phyloP scores from a whole-genome alignment of 2,888 invertebrate species.

The Mimumesa dahlbomi region DNA sequence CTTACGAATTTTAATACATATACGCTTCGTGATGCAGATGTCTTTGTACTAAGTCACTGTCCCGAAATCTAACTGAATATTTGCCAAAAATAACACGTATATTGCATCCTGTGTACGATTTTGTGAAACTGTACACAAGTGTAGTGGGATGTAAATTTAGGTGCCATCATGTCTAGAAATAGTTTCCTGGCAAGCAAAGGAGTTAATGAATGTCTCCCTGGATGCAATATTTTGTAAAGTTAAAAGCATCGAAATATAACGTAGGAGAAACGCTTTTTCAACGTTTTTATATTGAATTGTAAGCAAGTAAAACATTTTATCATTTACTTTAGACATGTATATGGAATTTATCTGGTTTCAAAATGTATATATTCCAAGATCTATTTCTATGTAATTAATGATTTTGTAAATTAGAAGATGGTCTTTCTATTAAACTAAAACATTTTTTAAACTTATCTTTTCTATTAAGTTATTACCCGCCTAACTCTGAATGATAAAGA shows the following conservation, averaged over 20 bases:
- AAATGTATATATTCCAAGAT: conserved; percentile 30
- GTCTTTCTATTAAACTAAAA: conserved; percentile 40
- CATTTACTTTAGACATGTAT: conserved; percentile 8
- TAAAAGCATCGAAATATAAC: conserved; percentile 17
- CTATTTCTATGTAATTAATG: conserved; percentile 24
- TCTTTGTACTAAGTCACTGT: background rate
- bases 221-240: conserved; percentile 22
- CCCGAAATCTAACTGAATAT: too few relatives aligned
- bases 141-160: conserved; percentile 54
- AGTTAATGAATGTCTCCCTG: conserved; percentile 25
- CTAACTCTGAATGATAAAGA: conserved; percentile 6
- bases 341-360: conserved; percentile 16
- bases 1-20: too few relatives aligned
- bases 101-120: conserved; percentile 10
- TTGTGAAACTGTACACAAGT: conserved; percentile 33
- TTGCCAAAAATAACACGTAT: background rate
- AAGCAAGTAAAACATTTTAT: conserved; percentile 15
- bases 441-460: conserved; percentile 34
- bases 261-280: conserved; percentile 9
- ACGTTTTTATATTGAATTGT: conserved; percentile 15
- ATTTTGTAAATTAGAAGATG: conserved; percentile 42
- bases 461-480: conserved; percentile 28
- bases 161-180: conserved; percentile 50
- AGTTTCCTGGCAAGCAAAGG: conserved; percentile 53
- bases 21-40: background rate